Base-by-base conservation (phyloP, 2,113 vertebrate species). In the Alosa alosa region DNA sequence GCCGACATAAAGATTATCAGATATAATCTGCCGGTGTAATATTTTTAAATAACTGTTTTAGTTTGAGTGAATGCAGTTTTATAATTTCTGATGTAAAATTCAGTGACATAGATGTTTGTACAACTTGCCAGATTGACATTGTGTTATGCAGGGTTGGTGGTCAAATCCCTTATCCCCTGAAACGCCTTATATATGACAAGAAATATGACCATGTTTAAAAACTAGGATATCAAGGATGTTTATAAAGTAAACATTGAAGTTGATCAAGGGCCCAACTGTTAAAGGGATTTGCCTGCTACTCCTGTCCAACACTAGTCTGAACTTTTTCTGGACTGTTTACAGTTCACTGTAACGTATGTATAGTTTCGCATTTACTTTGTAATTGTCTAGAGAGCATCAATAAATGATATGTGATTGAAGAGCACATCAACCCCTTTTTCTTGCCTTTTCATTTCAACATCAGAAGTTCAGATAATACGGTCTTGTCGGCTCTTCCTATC, bases 371-470 rank as follows among this genome's bases (percentile, higher is more conserved):
- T 86, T 84, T 57, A 85, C 46, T 44, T 81, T 88, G 49, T 82
- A 82, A 86, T 90, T 55, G 18, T 85, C 68, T 47, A 49, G 39
- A 83, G 52, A 68, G 83, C 86, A 82, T 18, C 82, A 89, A 87
- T 88, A 89, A 89, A 91, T 90, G 13, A 64, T 85, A 44, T 44
- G 50, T 84, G 78, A 88, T 84, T 87, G 45, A 81, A 85, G 25
- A 84, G n/a, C 3, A 52, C 72, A 78, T 13, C 13, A 57, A 31
- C 31, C 72, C 36, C 64, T 11, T 68, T 8, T 68, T 68, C 6
- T 31, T 68, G n/a, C n/a, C 64, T 78, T 39, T 78, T 78, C 3
- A 78, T 78, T 11, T 17, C 13, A 6, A 78, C 11, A 1, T 72
- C 25, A 31, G n/a, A n/a, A 6, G 0, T 20, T 60, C 60, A 64